These are phyloP conservation scores for Ivindomyrus marchei DNA, from an alignment of 2,113 vertebrate species.

Conservation along the genomic window DNA sequence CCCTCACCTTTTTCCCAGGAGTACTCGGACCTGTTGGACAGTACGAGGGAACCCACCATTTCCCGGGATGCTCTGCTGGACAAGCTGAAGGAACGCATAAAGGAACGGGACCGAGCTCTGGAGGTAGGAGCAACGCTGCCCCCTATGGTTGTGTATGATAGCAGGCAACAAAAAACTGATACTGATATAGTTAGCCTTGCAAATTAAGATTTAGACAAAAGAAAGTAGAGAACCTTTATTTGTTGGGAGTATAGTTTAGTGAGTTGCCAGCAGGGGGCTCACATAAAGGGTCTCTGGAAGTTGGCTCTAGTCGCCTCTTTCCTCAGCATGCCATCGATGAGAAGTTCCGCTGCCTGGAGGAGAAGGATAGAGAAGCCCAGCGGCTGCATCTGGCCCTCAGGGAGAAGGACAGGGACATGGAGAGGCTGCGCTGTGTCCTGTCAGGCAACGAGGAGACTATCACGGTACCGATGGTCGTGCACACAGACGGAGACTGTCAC, in stretches of 20 bases:
- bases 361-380: slow-evolving; percentile 77
- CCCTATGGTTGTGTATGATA: background rate
- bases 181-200: background rate
- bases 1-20: slow-evolving; percentile 59
- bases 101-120: slow-evolving; percentile 77
- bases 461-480: slow-evolving; percentile 53
- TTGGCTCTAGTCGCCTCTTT: slow-evolving; percentile 4
- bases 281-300: background rate
- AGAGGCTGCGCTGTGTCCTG: slow-evolving; percentile 72
- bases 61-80: slow-evolving; percentile 71
- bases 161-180: background rate
- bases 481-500: background rate
- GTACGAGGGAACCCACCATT: slow-evolving; percentile 54
- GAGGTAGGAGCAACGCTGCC: slow-evolving; percentile 65
- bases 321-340: slow-evolving; percentile 79
- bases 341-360: slow-evolving; percentile 80
- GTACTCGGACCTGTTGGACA: slow-evolving; percentile 70
- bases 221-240: background rate
- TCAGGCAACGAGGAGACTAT: slow-evolving; percentile 84
- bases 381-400: slow-evolving; percentile 69
- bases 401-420: slow-evolving; percentile 77
- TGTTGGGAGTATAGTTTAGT: background rate
- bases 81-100: slow-evolving; percentile 79
- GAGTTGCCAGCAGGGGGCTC: background rate
- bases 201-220: background rate